Evolutionary conservation across 2,797 vertebrate species (phyloP), one percentile per base, ranked within the genome.

Genomic region (Alca torda): DNA sequence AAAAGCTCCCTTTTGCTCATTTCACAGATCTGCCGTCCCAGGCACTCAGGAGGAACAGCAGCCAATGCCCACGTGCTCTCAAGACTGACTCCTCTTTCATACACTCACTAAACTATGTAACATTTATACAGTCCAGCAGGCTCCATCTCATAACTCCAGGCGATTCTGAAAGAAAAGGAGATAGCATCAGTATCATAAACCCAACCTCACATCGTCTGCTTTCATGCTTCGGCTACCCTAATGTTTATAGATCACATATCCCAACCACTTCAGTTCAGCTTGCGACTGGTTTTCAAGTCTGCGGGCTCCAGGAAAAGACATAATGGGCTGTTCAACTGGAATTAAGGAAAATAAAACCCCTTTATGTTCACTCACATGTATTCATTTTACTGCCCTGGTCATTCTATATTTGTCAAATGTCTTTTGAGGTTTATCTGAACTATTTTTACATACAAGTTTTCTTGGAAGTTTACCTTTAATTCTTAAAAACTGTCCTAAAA

Each of bases 71-170:
- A 50, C 10, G 1, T 33, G 79, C 74, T 84, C 75, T 77, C 3
- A 6, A 77, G 81, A 74, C 84, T 77, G 81, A 57, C 75, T 89
- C 72, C 73, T 82, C 84, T 96, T 95, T 94, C 95, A 85, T 94
- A 61, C 90, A 85, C 94, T 96, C 93, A 93, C 87, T 93, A 61
- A 96, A 95, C 68, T 87, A 90, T 91, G 90, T 57, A 93, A 85
- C 81, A 85, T 94, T 93, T 91, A 91, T 78, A 94, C 91, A 95
- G 59, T 41, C 79, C 94, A 95, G 84, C 90, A 94, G 88, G 75
- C 89, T 94, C 77, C 72, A 80, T 96, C 93, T 78, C 81, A 45
- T 95, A 93, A 91, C 88, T 96, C 91, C 83, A 82, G 78, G 65
- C 50, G 2, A 89, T 91, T 84, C 89, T 93, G 91, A 86, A 90